Conservation (phyloP, 2,113 vertebrate genomes). For the Eublepharis macularius region DNA sequence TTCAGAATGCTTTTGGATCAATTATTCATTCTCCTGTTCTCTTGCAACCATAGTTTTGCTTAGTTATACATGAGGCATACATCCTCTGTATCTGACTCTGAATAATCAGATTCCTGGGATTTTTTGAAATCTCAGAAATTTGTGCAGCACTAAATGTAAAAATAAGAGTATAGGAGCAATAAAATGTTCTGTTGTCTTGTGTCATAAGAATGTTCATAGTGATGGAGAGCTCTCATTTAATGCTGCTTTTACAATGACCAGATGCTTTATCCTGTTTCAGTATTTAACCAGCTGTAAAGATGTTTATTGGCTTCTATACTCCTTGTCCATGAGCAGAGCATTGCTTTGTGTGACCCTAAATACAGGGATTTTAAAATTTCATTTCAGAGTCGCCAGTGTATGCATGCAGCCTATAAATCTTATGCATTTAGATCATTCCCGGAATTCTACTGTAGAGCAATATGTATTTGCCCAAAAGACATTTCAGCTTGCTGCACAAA, state of each 20-base stretch:
- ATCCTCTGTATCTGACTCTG: not conserved
- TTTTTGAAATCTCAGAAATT: not conserved
- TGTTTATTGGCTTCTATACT: conserved; percentile 48
- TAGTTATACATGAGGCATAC: not conserved
- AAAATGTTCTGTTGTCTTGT: conserved; percentile 22
- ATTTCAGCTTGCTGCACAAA: not conserved
- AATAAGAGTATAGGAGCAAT: conserved; percentile 13
- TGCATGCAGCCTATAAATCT: not conserved
- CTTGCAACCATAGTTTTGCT: conserved; percentile 14
- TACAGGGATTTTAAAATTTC: not conserved
- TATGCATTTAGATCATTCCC: not conserved
- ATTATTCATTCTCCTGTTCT: conserved; percentile 7
- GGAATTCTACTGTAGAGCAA: not conserved
- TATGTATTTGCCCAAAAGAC: not conserved
- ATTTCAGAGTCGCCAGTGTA: not conserved
- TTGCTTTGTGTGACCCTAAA: conserved; percentile 32
- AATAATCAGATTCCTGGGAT: not conserved
- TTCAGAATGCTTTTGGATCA: not conserved
- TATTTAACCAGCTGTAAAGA: conserved; percentile 43
- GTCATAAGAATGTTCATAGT: conserved; percentile 21
- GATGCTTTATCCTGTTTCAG: conserved; percentile 27
- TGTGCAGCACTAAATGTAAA: not conserved
- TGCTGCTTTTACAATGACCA: not conserved
- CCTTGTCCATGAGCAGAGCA: conserved; percentile 40
- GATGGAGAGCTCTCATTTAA: conserved; percentile 26